A percentile compares a stretch with the other conserved stretches of the same genome.
Evolutionary conservation across 2,113 vertebrate species (phyloP).

Genomic region (Tenebrosternarchus preto): DNA sequence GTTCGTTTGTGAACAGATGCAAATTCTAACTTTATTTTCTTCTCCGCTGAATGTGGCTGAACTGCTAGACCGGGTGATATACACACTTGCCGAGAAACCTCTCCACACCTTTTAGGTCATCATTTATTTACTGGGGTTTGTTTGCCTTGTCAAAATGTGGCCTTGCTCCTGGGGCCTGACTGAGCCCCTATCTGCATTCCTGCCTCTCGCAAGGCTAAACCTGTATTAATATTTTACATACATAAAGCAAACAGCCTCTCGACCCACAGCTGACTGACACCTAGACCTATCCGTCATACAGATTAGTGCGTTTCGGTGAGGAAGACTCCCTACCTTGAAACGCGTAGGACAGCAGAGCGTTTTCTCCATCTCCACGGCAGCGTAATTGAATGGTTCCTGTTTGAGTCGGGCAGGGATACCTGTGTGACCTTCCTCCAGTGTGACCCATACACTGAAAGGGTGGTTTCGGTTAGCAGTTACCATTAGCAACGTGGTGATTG

Average conservation of each 20-base stretch:
- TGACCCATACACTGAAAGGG: no score
- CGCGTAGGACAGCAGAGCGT: constrained; percentile 56
- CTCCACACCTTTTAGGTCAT: constrained; percentile 71
- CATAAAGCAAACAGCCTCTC: constrained; percentile 63
- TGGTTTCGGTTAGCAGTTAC: no score
- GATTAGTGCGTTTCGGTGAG: constrained; percentile 63
- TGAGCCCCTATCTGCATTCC: constrained; percentile 69
- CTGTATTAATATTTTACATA: constrained; percentile 78
- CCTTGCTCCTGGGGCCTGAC: constrained; percentile 72
- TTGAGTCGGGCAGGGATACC: background rate
- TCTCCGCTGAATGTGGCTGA: background rate
- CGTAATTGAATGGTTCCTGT: constrained; percentile 63
- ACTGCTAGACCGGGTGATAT: constrained; percentile 54
- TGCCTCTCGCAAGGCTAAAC: constrained; percentile 77
- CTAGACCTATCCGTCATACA: constrained; percentile 62
- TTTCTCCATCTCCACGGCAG: constrained; percentile 59
- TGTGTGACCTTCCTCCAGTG: background rate
- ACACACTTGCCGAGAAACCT: constrained; percentile 62
- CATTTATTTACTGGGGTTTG: constrained; percentile 73
- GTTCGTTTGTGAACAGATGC: background rate
- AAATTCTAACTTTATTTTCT: constrained; percentile 24
- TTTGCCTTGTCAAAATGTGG: constrained; percentile 76
- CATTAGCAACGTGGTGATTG: no score
- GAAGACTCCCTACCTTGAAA: constrained; percentile 48
- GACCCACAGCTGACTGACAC: constrained; percentile 65